Evolutionary conservation across 2,797 vertebrate genomes (phyloP), one percentile per base, ranked within the genome.

Genomic region (Parambassis ranga): DNA sequence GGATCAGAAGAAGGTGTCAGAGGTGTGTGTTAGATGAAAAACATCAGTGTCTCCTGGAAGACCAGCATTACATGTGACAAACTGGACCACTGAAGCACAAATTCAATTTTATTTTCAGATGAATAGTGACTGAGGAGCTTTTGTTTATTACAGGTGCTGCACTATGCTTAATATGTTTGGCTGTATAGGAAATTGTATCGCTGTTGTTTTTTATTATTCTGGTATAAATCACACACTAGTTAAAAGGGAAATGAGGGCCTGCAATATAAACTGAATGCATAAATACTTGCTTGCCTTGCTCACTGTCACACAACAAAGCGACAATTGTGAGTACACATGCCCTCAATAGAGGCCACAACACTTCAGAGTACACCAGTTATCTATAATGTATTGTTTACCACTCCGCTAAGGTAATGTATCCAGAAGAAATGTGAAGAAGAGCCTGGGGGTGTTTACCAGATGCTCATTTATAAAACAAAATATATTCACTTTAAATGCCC

Each of bases 391-490:
- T 78, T 83, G 77, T 87, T 83, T 83, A 81, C 67, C 8, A 14
- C 57, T 62, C 42, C 15, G 56, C 49, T 46, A 55, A 69, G 65
- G 69, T 38, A 65, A 72, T 69, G 52, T 59, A 76, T 71, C 63
- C 24, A 51, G 1, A 19, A 48, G 55, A 85, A 86, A 76, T 65
- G 65, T 73, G 75, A 75, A 48, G 59, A 77, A 81, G 63, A 23
- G 67, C 79, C 67, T 26, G 18, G 1, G 2, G 74, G 58, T 27
- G 56, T 72, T 71, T 67, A 64, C 63, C 68, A 70, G 48, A 77
- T 72, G 61, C 62, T 80, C 55, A 77, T 86, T 82, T 82, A 72
- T 77, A 61, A 85, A 77, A 75, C 42, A 51, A 70, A 82, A 82
- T 56, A 37, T 56, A 68, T 79, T 67, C 43, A 42, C 42, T 76